These are phyloP conservation scores for Ondatra zibethicus DNA, from an alignment of 2,113 vertebrate genomes.

Conservation along the genomic window DNA sequence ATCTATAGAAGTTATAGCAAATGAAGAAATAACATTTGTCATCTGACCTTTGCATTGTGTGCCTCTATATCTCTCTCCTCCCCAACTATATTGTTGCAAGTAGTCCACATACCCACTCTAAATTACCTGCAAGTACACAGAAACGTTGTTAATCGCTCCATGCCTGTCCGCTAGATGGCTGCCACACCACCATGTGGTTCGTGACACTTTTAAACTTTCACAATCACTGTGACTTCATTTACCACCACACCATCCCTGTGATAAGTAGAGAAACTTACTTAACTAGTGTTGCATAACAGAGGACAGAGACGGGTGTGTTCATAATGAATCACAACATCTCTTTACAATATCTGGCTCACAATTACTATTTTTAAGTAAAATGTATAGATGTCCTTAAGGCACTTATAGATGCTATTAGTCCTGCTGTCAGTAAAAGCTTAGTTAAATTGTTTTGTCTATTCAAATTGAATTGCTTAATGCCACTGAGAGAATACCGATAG, in stretches of 20 bases:
- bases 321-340: background rate
- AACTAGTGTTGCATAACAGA: background rate
- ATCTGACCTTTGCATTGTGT: background rate
- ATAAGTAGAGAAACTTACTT: background rate
- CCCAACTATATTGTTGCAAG: background rate
- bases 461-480: background rate
- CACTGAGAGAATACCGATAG: background rate
- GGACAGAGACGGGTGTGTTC: background rate
- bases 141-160: background rate
- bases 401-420: background rate
- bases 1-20: background rate
- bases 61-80: background rate
- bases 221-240: background rate
- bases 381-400: background rate
- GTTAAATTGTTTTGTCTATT: background rate
- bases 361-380: background rate
- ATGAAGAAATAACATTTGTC: background rate
- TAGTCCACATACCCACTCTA: background rate
- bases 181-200: background rate
- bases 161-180: background rate
- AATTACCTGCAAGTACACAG: background rate
- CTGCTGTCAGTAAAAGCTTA: conserved; percentile 40
- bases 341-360: background rate
- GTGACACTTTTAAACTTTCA: background rate
- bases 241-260: background rate